Conservation (phyloP, 2,797 vertebrate genomes). For the Typhlichthys subterraneus region DNA sequence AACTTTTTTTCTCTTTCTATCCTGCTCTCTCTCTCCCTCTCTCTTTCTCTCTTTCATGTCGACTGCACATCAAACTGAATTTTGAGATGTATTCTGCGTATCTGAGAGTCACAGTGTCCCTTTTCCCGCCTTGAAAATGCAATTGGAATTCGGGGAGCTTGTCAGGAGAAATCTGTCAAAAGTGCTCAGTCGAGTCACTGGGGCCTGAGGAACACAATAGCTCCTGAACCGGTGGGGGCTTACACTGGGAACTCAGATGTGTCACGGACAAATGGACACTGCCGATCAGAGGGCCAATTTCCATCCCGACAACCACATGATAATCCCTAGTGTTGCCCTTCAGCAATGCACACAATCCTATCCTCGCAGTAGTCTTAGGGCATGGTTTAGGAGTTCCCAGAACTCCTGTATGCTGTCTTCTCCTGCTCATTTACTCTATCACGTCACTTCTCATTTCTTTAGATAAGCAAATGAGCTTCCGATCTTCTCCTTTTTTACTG, state of each 20-base stretch:
- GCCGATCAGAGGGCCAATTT: constrained; percentile 40
- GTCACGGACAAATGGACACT: constrained; percentile 37
- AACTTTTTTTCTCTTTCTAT: constrained; percentile 27
- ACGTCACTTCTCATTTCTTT: constrained; percentile 65
- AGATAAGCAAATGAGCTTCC: constrained; percentile 59
- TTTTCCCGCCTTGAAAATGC: constrained; percentile 39
- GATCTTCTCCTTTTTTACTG: constrained; percentile 55
- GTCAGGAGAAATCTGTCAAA: constrained; percentile 68
- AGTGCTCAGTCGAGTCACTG: constrained; percentile 48
- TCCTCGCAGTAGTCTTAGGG: constrained; percentile 46
- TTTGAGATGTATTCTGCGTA: constrained; percentile 40
- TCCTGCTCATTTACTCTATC: constrained; percentile 52
- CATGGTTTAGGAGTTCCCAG: constrained; percentile 35
- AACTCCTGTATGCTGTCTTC: constrained; percentile 24
- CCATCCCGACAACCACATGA: constrained; percentile 37
- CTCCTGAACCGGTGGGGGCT: constrained; percentile 37
- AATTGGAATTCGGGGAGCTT: constrained; percentile 51
- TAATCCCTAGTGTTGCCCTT: constrained; percentile 49
- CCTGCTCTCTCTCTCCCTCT: not conserved
- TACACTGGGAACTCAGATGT: constrained; percentile 34
- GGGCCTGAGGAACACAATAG: constrained; percentile 48
- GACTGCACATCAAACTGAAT: constrained; percentile 43
- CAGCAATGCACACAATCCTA: constrained; percentile 45
- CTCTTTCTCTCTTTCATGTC: constrained; percentile 26
- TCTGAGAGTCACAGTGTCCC: constrained; percentile 35